These are phyloP conservation scores for Sclerodermus sp. DNA, from an alignment of 2,888 invertebrate species.

Conservation along the genomic window DNA sequence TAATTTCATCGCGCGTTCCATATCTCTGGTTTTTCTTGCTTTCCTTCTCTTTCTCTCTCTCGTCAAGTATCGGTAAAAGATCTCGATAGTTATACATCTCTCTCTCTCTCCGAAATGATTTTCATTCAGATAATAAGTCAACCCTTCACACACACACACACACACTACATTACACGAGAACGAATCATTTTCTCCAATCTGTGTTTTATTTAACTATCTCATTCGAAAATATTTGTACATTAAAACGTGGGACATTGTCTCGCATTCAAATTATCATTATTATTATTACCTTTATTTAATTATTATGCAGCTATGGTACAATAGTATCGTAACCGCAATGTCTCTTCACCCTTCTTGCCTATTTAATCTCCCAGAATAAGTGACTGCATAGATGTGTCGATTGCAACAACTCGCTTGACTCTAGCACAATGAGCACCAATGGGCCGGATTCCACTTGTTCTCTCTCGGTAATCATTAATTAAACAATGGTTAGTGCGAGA, in stretches of 20 bases:
- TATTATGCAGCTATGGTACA: conserved; percentile 55
- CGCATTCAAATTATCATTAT: conserved; percentile 49
- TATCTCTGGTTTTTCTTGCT: too few relatives aligned
- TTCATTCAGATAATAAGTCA: neutral
- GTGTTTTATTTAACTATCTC: conserved; percentile 50
- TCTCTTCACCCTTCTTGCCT: conserved; percentile 43
- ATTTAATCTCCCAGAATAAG: conserved; percentile 29
- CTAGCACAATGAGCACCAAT: conserved; percentile 16
- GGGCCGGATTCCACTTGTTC: too few relatives aligned
- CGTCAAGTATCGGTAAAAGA: too few relatives aligned
- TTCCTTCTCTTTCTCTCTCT: too few relatives aligned
- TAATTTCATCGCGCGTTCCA: too few relatives aligned
- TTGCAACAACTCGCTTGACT: conserved; percentile 29
- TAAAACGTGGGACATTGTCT: conserved; percentile 50
- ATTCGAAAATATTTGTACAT: conserved; percentile 55
- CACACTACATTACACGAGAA: too few relatives aligned
- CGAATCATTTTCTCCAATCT: conserved; percentile 34
- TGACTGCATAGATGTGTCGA: conserved; percentile 23
- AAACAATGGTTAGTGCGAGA: too few relatives aligned
- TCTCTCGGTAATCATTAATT: too few relatives aligned
- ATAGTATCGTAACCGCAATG: conserved; percentile 53
- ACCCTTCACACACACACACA: too few relatives aligned
- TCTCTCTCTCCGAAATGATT: too few relatives aligned
- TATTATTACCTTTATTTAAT: conserved; percentile 46
- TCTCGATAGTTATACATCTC: too few relatives aligned